These are phyloP conservation scores for Disparrhopalites patrizii DNA, from an alignment of 2,888 invertebrate genomes.

Conservation along the genomic window DNA sequence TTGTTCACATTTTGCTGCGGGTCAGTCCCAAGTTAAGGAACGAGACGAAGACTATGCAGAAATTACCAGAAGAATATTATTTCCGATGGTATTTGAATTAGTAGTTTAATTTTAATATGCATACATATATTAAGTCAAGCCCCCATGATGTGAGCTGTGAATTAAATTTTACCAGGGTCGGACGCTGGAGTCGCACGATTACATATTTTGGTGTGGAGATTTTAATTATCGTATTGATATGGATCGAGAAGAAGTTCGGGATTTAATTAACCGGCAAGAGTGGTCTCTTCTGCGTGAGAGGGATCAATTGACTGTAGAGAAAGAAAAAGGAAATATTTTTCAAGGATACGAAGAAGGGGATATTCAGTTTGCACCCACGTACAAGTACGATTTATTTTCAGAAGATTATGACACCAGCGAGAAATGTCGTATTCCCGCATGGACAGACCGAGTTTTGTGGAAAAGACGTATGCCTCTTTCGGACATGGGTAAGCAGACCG, in stretches of 20 bases:
- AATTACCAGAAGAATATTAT: constrained; percentile 83
- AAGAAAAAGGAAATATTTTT: constrained; percentile 69
- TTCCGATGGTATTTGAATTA: constrained; percentile 65
- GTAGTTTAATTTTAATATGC: not conserved
- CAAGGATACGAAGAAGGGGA: constrained; percentile 89
- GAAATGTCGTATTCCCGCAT: constrained; percentile 93
- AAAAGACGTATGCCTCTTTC: constrained; percentile 70
- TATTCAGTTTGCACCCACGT: constrained; percentile 90
- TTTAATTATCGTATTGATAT: constrained; percentile 98
- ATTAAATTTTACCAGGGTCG: constrained; percentile 60
- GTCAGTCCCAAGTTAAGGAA: constrained; percentile 91
- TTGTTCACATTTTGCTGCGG: constrained; percentile 98
- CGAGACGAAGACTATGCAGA: constrained; percentile 95
- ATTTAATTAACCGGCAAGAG: constrained; percentile 70
- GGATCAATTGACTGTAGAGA: constrained; percentile 72
- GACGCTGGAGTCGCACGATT: constrained; percentile 90
- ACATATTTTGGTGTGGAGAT: constrained; percentile 99
- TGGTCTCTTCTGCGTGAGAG: constrained; percentile 70
- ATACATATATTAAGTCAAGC: not conserved
- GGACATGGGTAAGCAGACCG: constrained; percentile 59
- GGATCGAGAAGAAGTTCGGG: constrained; percentile 88
- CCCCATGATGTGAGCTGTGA: not conserved
- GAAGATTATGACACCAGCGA: constrained; percentile 99
- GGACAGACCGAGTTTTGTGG: constrained; percentile 98
- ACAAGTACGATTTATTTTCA: constrained; percentile 97